Percentiles rank a stretch among this genome's conserved stretches.
These are phyloP conservation scores for Lontra canadensis DNA, from an alignment of 2,113 vertebrate genomes.

Conservation along the genomic window DNA sequence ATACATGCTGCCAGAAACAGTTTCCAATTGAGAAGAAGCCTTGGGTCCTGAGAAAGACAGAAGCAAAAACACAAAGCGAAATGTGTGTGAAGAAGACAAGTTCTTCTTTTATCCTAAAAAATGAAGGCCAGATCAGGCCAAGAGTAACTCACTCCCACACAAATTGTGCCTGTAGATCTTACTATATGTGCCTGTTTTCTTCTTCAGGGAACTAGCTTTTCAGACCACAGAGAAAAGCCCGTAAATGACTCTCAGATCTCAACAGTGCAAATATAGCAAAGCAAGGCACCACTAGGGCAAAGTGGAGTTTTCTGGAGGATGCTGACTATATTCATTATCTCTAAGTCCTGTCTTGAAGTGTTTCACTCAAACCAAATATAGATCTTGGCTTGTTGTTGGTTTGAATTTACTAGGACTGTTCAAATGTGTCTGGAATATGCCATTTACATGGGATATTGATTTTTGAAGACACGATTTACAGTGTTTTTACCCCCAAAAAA, in stretches of 20 bases:
- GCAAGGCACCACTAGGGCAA: background rate
- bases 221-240: background rate
- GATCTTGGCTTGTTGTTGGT: background rate
- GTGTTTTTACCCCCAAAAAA: background rate
- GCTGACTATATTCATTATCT: background rate
- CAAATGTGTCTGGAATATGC: background rate
- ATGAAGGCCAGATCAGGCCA: background rate
- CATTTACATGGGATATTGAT: background rate
- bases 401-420: conserved; percentile 33
- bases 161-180: background rate
- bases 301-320: background rate
- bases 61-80: background rate
- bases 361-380: background rate
- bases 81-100: background rate
- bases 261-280: no score
- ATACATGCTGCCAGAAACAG: background rate
- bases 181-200: background rate
- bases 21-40: background rate
- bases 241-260: background rate
- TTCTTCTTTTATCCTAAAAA: conserved; percentile 5
- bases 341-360: background rate
- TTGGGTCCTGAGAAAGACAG: background rate
- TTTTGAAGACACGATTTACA: background rate
- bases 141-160: background rate
- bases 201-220: background rate